These are phyloP conservation scores for Malacoraja senta DNA, from an alignment of 2,797 vertebrate species.

Conservation along the genomic window DNA sequence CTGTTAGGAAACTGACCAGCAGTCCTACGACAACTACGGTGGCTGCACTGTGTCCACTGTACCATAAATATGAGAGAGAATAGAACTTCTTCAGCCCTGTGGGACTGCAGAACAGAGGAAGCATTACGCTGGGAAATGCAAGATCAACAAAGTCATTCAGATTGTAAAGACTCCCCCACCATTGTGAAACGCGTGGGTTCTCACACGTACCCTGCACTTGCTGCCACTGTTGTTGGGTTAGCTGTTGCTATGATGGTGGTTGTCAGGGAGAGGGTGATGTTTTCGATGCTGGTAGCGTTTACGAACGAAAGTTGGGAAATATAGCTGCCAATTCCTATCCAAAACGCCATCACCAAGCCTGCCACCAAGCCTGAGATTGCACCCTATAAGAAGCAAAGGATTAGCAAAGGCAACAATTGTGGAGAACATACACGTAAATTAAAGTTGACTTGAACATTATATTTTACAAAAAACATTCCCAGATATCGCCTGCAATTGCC, in stretches of 20 bases:
- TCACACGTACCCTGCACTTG: conserved; percentile 57
- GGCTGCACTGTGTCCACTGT: conserved; percentile 88
- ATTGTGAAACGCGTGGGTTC: not conserved
- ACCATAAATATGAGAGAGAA: conserved; percentile 90
- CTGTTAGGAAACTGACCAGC: conserved; percentile 80
- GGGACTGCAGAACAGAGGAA: conserved; percentile 52
- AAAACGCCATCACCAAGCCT: conserved; percentile 86
- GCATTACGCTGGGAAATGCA: not conserved
- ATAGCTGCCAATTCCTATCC: conserved; percentile 83
- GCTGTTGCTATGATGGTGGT: conserved; percentile 49
- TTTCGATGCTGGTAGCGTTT: conserved; percentile 48
- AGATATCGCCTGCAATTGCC: not conserved
- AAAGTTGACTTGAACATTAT: too few relatives aligned
- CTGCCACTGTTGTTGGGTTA: conserved; percentile 45
- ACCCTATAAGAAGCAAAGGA: conserved; percentile 58
- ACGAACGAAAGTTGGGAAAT: conserved; percentile 46
- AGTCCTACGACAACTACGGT: conserved; percentile 84
- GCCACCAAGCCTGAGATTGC: conserved; percentile 69
- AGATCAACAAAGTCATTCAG: not conserved
- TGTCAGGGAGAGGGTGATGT: conserved; percentile 59
- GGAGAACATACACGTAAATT: not conserved
- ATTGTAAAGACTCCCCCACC: not conserved
- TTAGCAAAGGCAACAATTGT: not conserved
- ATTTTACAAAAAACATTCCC: not conserved
- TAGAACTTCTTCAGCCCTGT: conserved; percentile 74